Evolutionary conservation across 23 tunicate species (phyloP).

Genomic region (Oikopleura albicans): DNA sequence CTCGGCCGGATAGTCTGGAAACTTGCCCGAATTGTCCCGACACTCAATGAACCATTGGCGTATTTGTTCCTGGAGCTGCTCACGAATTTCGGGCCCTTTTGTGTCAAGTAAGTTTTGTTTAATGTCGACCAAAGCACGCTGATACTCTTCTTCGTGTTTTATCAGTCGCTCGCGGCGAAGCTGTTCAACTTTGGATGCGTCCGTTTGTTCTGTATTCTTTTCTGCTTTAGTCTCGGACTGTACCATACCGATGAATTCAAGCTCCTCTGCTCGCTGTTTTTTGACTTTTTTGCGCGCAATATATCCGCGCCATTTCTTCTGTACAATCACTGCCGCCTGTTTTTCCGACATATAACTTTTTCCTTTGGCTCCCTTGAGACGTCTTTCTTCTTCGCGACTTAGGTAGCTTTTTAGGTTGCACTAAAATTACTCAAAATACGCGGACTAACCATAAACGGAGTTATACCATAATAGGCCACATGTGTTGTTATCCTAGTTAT

Average conservation of each 20-base stretch:
- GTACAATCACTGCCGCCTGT: background rate
- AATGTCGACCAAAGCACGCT: slow-evolving; percentile 73
- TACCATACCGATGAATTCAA: slow-evolving; percentile 87
- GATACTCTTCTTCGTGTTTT: slow-evolving; percentile 81
- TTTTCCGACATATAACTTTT: background rate
- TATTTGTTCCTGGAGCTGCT: slow-evolving; percentile 86
- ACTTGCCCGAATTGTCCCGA: slow-evolving; percentile 94
- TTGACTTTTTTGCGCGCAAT: slow-evolving; percentile 44
- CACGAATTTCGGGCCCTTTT: slow-evolving; percentile 94
- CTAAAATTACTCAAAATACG: too few species aligned
- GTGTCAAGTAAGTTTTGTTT: slow-evolving; percentile 75
- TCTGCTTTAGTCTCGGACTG: slow-evolving; percentile 27
- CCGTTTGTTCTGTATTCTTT: slow-evolving; percentile 27
- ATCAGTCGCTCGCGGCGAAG: slow-evolving; percentile 53
- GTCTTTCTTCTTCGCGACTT: background rate
- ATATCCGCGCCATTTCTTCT: slow-evolving; percentile 85
- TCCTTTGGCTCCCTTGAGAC: background rate
- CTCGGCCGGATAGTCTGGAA: slow-evolving; percentile 97
- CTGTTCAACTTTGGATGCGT: slow-evolving; percentile 57
- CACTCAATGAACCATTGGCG: slow-evolving; percentile 99
- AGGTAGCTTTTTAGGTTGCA: too few species aligned
- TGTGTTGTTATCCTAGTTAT: too few species aligned
- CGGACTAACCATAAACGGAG: too few species aligned
- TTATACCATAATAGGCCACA: too few species aligned
- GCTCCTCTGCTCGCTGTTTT: slow-evolving; percentile 67